Conservation (phyloP, 2,888 invertebrate genomes). For the Orthonychiurus folsomi region DNA sequence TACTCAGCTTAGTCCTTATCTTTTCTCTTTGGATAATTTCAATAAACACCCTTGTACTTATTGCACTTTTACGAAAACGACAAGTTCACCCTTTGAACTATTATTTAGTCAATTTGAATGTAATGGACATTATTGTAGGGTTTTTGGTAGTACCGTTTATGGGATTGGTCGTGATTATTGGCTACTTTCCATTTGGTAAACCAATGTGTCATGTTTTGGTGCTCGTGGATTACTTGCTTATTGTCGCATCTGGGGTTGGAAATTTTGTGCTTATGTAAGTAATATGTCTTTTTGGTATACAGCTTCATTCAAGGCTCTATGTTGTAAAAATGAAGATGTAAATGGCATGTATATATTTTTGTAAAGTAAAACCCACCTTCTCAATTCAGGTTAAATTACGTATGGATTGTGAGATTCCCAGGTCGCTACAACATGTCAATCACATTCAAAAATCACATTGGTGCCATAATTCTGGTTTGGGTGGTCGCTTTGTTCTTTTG, state of each 20-base stretch:
- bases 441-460: neutral
- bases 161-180: constrained; percentile 30
- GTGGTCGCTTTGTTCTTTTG: neutral
- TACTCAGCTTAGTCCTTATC: constrained; percentile 18
- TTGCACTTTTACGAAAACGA: constrained; percentile 22
- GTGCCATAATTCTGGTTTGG: neutral
- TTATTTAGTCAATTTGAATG: constrained; percentile 26
- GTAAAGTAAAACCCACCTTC: too few relatives aligned
- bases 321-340: too few relatives aligned
- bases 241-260: constrained; percentile 30
- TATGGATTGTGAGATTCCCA: neutral
- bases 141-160: constrained; percentile 37
- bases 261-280: constrained; percentile 32
- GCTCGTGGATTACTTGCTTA: constrained; percentile 36
- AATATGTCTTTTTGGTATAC: neutral
- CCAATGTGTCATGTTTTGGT: constrained; percentile 32
- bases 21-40: constrained; percentile 32
- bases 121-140: constrained; percentile 31
- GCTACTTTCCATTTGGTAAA: constrained; percentile 33
- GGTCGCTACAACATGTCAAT: too few relatives aligned
- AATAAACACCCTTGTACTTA: constrained; percentile 27
- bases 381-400: neutral
- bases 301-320: neutral
- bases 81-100: constrained; percentile 23
- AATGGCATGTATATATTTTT: too few relatives aligned